A percentile compares a stretch with the other conserved stretches of the same genome.
Evolutionary conservation across 1,140 invertebrate species (phyloP).

Genomic region (Gonatopus flavifemur): DNA sequence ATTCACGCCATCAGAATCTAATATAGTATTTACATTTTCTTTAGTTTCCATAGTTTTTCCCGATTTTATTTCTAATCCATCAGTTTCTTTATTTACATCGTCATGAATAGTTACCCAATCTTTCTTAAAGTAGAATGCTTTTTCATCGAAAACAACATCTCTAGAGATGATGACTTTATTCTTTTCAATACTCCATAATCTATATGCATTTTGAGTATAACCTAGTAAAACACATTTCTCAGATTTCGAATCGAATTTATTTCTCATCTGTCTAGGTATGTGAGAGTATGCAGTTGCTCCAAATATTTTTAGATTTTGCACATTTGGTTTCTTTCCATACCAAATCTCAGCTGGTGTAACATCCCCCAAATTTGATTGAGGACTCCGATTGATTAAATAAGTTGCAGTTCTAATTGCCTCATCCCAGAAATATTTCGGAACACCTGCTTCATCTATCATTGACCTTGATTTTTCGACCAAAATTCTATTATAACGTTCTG

Average conservation of each 20-base stretch:
- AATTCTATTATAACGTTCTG: conserved; percentile 46
- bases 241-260: conserved; percentile 49
- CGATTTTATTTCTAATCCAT: background rate
- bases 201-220: conserved; percentile 54
- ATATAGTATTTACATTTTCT: background rate
- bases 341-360: conserved; percentile 42
- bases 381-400: conserved; percentile 51
- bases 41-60: background rate
- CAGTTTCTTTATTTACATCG: background rate
- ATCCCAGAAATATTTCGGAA: background rate
- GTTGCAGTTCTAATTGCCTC: conserved; percentile 5
- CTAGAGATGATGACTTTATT: background rate
- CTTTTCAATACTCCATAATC: conserved; percentile 9
- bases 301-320: conserved; percentile 55
- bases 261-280: conserved; percentile 45
- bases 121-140: background rate
- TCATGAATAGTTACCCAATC: background rate
- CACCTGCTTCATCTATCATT: background rate
- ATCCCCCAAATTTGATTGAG: conserved; percentile 37
- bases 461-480: conserved; percentile 13
- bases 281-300: conserved; percentile 49
- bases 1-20: background rate
- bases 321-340: conserved; percentile 43
- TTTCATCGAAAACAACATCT: background rate
- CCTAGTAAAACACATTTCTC: conserved; percentile 47